These are phyloP conservation scores for Ormyrus labotus DNA, from an alignment of 2,888 invertebrate genomes.

Conservation along the genomic window DNA sequence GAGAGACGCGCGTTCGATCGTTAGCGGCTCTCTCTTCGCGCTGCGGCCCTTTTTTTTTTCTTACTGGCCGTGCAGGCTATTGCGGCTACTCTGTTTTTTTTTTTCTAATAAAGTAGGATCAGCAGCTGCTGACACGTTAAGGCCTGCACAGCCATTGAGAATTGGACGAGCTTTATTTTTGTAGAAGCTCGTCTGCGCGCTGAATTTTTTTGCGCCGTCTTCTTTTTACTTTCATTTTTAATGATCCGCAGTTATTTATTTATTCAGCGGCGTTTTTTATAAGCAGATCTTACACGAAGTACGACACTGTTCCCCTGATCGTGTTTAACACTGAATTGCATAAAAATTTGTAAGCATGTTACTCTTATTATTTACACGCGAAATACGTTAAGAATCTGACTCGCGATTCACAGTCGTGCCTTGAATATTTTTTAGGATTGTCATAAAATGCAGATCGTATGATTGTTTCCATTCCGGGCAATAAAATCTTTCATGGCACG, in stretches of 20 bases:
- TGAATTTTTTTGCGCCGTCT: background rate
- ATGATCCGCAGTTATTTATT: background rate
- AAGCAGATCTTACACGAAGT: too few relatives aligned
- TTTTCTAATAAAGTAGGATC: background rate
- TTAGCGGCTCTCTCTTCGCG: background rate
- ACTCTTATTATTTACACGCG: too few relatives aligned
- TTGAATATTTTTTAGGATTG: slow-evolving; percentile 22
- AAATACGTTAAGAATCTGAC: too few relatives aligned
- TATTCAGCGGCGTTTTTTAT: background rate
- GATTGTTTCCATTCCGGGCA: slow-evolving; percentile 26
- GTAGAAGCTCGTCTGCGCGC: too few relatives aligned
- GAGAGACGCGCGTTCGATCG: too few relatives aligned
- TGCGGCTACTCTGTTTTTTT: too few relatives aligned
- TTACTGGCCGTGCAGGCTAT: background rate
- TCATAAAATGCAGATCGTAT: slow-evolving; percentile 48
- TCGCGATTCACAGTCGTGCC: background rate
- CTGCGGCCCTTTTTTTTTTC: background rate
- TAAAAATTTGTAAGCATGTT: too few relatives aligned
- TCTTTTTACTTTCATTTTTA: background rate
- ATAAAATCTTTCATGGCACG: slow-evolving; percentile 38
- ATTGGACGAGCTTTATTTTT: background rate
- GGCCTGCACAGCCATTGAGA: background rate
- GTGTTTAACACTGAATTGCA: too few relatives aligned
- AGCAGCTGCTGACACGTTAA: slow-evolving; percentile 2
- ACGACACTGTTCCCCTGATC: too few relatives aligned